Evolutionary conservation across 2,113 vertebrate genomes (phyloP), one percentile per base, ranked within the genome.

Genomic region (Tor tambroides): DNA sequence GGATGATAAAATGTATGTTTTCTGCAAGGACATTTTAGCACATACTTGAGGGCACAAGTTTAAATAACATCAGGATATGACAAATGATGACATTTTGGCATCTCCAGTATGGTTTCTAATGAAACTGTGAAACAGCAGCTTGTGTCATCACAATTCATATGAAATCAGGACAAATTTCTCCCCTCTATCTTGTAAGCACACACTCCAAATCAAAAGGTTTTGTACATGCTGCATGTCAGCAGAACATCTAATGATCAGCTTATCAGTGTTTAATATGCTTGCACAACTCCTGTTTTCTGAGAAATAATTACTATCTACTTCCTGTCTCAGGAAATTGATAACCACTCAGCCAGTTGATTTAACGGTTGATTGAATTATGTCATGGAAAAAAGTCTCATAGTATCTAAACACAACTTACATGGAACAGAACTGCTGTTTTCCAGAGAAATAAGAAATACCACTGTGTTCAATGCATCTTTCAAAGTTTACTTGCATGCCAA

Each of bases 241-340:
- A 46, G 12, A 46, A 12, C n/a, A 46, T 76, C n/a, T 46, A 26
- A 14, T 10, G 38, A 82, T 82, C 38, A 46, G 59, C 1, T 2
- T 19, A 19, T 81, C 38, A 19, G 23, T 46, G 23, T 30, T 21
- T 65, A 56, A 59, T 79, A 35, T 35, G 26, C 80, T 82, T 65
- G 35, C 35, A 1, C 38, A 82, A 19, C 59, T 65, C 23, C 7
- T 28, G 23, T 19, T 43, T 81, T 65, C 79, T 43, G 5, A 81
- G 79, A 81, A 81, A 81, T 3, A 9, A 26, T 28, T 41, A 15
- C 5, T n/a, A 14, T n/a, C 28, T 38, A 26, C 59, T 61, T 81
- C 59, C 59, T 65, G 56, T 28, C n/a, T 81, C 35, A 80, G 56
- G 35, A 26, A 80, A 61, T 26, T 35, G 51, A 56, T 80, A 80